Conservation (phyloP, 2,888 invertebrate genomes). For the Chydorus sphaericus region DNA sequence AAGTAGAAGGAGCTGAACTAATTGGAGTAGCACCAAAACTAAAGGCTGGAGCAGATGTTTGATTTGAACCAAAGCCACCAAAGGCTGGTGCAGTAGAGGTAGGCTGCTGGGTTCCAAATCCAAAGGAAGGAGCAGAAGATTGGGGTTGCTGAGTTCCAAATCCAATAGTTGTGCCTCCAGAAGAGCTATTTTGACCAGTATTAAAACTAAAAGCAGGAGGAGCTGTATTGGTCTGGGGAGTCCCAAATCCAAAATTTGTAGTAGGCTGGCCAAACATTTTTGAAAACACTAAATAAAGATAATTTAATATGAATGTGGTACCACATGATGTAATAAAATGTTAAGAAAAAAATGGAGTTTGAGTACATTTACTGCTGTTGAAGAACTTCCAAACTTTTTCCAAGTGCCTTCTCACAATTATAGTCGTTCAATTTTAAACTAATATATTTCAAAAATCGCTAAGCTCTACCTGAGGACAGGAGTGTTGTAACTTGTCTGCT, state of each 20-base stretch:
- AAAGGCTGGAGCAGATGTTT: conserved; percentile 27
- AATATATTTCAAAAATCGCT: too few relatives aligned
- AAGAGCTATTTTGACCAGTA: conserved; percentile 10
- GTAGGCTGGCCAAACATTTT: conserved; percentile 6
- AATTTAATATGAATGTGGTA: too few relatives aligned
- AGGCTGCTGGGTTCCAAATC: conserved; percentile 25
- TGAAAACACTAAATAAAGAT: too few relatives aligned
- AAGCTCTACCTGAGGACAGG: too few relatives aligned
- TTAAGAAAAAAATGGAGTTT: too few relatives aligned
- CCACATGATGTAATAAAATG: too few relatives aligned
- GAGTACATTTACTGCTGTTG: too few relatives aligned
- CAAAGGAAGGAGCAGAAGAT: conserved; percentile 15
- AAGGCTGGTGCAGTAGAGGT: conserved; percentile 26
- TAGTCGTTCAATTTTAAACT: too few relatives aligned
- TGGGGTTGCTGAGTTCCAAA: conserved; percentile 30
- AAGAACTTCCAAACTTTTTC: too few relatives aligned
- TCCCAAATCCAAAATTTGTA: conserved; percentile 13
- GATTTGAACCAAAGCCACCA: conserved; percentile 29
- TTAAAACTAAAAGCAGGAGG: conserved; percentile 15
- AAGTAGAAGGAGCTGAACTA: conserved; percentile 27
- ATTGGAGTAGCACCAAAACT: conserved; percentile 30
- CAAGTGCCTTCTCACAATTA: too few relatives aligned
- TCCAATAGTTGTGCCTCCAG: conserved; percentile 31
- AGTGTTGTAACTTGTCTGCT: too few relatives aligned
- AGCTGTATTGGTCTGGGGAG: conserved; percentile 25